Base-by-base conservation (phyloP, 2,113 vertebrate species). In the Cheirogaleus medius region DNA sequence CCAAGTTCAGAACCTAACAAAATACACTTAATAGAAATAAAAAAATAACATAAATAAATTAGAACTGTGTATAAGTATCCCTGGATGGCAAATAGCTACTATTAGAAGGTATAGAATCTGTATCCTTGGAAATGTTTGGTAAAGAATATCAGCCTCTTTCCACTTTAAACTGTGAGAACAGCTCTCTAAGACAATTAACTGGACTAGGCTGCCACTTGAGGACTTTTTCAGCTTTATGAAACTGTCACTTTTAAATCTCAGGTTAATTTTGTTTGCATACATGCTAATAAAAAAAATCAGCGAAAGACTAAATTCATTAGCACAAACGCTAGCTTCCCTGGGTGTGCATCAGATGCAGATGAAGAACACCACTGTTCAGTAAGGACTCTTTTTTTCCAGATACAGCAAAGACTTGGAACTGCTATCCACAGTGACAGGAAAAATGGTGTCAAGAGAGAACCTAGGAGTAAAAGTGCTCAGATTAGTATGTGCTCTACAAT, bases 161-260 rank as follows among this genome's bases (percentile, higher is more conserved):
- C 54, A 60, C 77, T 58, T 56, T 77, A 60, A 94, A 64, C 66
- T 58, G 37, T 88, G 71, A 39, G 89, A 58, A 76, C n/a, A 78
- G 29, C 68, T 95, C 90, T 49, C 52, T 23, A 64, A 44, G 77
- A 73, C 39, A 78, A 44, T 15, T 90, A 66, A n/a, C 80, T 85
- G 20, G 47, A 86, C 56, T 37, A 13, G 25, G n/a, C 29, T 92
- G 85, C 77, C 76, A 13, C 42, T 73, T 74, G 32, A 91, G 56
- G 44, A 54, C 56, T 84, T 93, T 80, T 80, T 81, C 74, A 96
- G 84, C 69, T 74, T 87, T 95, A 14, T 37, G 39, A 84, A 96
- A 80, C 87, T 87, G 90, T 77, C 44, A 73, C 52, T 93, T 92
- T 82, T 82, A 97, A 97, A 91, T 90, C 84, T 94, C 78, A 81